Evolutionary conservation across 2,113 vertebrate species (phyloP).

Genomic region (Tragelaphus buxtoni): DNA sequence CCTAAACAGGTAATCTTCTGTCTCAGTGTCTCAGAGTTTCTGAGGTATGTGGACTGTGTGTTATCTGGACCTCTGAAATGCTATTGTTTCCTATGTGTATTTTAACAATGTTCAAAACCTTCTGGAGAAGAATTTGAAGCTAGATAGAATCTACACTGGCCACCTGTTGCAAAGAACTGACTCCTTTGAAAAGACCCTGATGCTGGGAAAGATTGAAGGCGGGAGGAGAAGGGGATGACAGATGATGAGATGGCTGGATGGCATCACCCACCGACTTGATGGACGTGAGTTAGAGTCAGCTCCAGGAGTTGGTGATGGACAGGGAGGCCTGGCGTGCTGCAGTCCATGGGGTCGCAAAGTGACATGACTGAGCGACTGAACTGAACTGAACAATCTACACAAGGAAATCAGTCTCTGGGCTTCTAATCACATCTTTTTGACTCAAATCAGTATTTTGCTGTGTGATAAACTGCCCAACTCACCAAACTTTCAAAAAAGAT

Average conservation of each 20-base stretch:
- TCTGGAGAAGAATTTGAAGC: neutral
- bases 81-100: neutral
- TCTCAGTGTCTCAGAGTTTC: neutral
- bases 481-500: slow-evolving; percentile 13
- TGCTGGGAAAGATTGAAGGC: neutral
- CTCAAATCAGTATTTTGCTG: neutral
- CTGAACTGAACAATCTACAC: neutral
- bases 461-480: neutral
- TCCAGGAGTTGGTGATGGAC: neutral
- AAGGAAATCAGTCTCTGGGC: neutral
- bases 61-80: neutral
- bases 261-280: fast-evolving
- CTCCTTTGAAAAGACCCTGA: neutral
- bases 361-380: neutral
- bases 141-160: neutral
- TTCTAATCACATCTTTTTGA: slow-evolving; percentile 9
- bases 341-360: neutral
- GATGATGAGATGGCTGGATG: neutral
- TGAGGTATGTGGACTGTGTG: neutral
- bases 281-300: neutral
- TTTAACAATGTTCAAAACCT: slow-evolving; percentile 1
- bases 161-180: neutral
- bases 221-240: neutral
- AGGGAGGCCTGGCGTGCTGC: neutral
- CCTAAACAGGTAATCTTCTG: neutral